Conservation (phyloP, 23 tunicate genomes). For the Ciona savignyi region DNA sequence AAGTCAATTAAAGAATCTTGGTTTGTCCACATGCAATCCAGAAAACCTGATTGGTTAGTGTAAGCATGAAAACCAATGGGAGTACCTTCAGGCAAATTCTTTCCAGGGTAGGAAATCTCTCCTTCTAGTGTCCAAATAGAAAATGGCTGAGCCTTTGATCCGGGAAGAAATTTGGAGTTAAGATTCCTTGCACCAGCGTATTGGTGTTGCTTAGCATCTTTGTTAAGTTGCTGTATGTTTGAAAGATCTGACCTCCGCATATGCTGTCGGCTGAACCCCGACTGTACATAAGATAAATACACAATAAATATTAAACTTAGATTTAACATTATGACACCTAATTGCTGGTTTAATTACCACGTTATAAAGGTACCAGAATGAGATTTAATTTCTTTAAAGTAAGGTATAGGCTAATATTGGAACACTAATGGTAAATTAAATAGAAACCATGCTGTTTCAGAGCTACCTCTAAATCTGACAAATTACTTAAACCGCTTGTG, state of each 20-base stretch:
- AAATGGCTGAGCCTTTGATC: constrained; percentile 26
- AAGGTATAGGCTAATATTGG: too few relatives aligned
- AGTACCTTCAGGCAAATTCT: constrained; percentile 9
- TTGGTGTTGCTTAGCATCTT: not conserved
- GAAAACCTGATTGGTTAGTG: constrained; percentile 41
- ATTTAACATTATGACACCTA: too few relatives aligned
- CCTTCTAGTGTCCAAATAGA: constrained; percentile 36
- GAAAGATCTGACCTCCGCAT: not conserved
- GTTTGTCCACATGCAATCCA: constrained; percentile 53
- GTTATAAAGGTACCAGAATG: too few relatives aligned
- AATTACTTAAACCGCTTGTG: too few relatives aligned
- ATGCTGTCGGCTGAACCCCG: not conserved
- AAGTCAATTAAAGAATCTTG: constrained; percentile 20
- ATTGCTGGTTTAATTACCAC: too few relatives aligned
- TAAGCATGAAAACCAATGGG: constrained; percentile 54
- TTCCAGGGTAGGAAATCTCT: constrained; percentile 19
- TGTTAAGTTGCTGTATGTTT: not conserved
- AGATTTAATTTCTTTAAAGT: too few relatives aligned
- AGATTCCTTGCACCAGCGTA: too few relatives aligned
- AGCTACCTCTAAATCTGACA: too few relatives aligned
- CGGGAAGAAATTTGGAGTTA: constrained; percentile 12
- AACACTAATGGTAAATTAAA: too few relatives aligned
- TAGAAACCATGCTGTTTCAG: too few relatives aligned
- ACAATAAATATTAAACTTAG: too few relatives aligned
- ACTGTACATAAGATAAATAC: not conserved